Percentiles rank a stretch among this genome's conserved stretches.
phyloP scores from a whole-genome alignment of 2,797 vertebrate species.

The Leptatherina wallacei region DNA sequence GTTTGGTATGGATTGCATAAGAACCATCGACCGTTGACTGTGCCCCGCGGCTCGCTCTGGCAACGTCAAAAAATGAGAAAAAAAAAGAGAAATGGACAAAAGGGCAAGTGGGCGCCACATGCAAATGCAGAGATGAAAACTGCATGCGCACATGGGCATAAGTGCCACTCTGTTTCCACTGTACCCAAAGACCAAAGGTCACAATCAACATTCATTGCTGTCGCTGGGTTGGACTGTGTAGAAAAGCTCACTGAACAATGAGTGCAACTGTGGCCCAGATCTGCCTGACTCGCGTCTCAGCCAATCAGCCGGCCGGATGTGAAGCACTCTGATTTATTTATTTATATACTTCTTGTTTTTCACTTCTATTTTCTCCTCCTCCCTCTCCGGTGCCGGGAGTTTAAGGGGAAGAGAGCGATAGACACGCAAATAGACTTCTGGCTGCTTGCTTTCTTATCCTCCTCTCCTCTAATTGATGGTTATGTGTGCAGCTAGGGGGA shows the following conservation, averaged over 20 bases:
- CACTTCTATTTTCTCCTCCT: slow-evolving; percentile 68
- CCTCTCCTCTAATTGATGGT: slow-evolving; percentile 84
- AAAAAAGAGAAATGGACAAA: slow-evolving; percentile 38
- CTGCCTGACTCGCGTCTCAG: slow-evolving; percentile 77
- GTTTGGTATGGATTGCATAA: slow-evolving; percentile 92
- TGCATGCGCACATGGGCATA: slow-evolving; percentile 31
- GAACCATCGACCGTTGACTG: slow-evolving; percentile 99
- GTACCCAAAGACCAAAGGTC: slow-evolving; percentile 87
- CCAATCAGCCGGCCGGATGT: slow-evolving; percentile 72
- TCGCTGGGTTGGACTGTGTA: slow-evolving; percentile 98
- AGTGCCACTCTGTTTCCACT: slow-evolving; percentile 67
- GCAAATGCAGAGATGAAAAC: slow-evolving; percentile 43
- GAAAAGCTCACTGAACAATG: slow-evolving; percentile 99
- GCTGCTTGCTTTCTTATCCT: slow-evolving; percentile 78
- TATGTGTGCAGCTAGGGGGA: slow-evolving; percentile 83
- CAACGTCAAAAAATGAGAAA: slow-evolving; percentile 36
- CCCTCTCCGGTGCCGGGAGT: slow-evolving; percentile 62
- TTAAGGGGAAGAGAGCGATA: slow-evolving; percentile 64
- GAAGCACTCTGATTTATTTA: slow-evolving; percentile 71
- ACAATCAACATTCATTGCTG: slow-evolving; percentile 99
- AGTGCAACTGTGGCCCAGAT: slow-evolving; percentile 99
- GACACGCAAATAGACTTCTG: slow-evolving; percentile 80
- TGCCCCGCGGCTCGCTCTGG: slow-evolving; percentile 89
- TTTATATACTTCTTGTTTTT: slow-evolving; percentile 76
- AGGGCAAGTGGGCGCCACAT: slow-evolving; percentile 48